Conservation (phyloP, 1,140 invertebrate species). For the Drosophila teissieri region DNA sequence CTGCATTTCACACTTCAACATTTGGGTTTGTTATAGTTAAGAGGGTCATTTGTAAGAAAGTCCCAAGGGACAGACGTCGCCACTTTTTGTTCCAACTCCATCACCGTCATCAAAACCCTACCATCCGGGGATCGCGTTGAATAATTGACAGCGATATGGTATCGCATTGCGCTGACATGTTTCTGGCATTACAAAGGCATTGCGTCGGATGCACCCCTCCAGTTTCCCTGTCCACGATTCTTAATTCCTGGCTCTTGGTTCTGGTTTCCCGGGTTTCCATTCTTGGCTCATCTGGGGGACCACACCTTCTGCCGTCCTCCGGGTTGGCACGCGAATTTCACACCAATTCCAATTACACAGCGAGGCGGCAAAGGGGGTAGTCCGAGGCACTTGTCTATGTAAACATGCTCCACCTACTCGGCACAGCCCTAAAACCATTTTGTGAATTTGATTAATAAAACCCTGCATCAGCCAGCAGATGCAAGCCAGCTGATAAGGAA, state of each 20-base stretch:
- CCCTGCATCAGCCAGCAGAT: slow-evolving; percentile 73
- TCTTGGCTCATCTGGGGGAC: slow-evolving; percentile 14
- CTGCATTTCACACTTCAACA: slow-evolving; percentile 22
- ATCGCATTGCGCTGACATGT: slow-evolving; percentile 82
- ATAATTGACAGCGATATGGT: slow-evolving; percentile 80
- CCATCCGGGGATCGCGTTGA: slow-evolving; percentile 43
- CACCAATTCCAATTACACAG: slow-evolving; percentile 77
- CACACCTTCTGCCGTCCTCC: slow-evolving; percentile 42
- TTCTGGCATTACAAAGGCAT: slow-evolving; percentile 76
- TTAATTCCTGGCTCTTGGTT: too few species aligned
- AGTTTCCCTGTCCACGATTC: not conserved
- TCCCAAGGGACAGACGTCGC: slow-evolving; percentile 21
- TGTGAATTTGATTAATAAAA: slow-evolving; percentile 84
- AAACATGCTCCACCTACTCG: slow-evolving; percentile 79
- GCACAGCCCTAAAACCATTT: slow-evolving; percentile 80
- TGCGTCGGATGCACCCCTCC: slow-evolving; percentile 14
- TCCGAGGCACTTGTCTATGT: slow-evolving; percentile 71
- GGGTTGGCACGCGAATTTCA: slow-evolving; percentile 75
- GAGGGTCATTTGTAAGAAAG: slow-evolving; percentile 76
- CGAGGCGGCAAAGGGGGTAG: slow-evolving; percentile 24
- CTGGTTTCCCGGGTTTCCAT: not conserved
- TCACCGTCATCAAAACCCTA: slow-evolving; percentile 1
- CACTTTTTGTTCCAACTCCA: slow-evolving; percentile 3
- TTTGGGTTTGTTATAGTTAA: slow-evolving; percentile 73
- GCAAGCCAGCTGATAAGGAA: slow-evolving; percentile 70